Evolutionary conservation across 2,113 vertebrate species (phyloP).

Genomic region (Piprites chloris): DNA sequence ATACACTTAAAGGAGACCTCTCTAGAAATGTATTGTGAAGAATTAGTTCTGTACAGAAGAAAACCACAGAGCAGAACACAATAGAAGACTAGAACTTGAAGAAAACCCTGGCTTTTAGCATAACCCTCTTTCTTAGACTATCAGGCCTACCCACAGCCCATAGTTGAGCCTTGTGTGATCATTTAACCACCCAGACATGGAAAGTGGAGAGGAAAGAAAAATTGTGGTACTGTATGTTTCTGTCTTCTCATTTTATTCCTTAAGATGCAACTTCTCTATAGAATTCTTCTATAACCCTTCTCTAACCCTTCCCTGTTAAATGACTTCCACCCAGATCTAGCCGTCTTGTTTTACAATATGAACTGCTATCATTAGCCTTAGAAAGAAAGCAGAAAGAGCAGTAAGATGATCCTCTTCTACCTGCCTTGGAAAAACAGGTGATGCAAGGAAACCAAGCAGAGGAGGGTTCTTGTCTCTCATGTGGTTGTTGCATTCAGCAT

Average conservation of each 20-base stretch:
- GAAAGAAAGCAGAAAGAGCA: background rate
- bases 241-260: background rate
- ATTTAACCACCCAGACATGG: background rate
- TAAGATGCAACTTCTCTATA: background rate
- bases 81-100: background rate
- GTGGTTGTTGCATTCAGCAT: background rate
- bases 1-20: background rate
- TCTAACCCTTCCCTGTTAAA: background rate
- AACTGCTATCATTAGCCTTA: background rate
- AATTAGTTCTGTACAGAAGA: background rate
- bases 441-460: background rate
- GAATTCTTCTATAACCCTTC: too few species aligned
- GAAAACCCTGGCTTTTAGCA: background rate
- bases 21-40: background rate
- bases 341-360: background rate
- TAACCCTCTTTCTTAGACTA: background rate
- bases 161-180: background rate
- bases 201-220: background rate
- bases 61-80: background rate
- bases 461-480: background rate
- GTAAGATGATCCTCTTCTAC: background rate
- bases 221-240: accelerated
- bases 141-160: background rate
- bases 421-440: background rate
- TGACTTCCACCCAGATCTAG: background rate